Conservation (phyloP, 2,113 vertebrate species). For the Barbus barbus region DNA sequence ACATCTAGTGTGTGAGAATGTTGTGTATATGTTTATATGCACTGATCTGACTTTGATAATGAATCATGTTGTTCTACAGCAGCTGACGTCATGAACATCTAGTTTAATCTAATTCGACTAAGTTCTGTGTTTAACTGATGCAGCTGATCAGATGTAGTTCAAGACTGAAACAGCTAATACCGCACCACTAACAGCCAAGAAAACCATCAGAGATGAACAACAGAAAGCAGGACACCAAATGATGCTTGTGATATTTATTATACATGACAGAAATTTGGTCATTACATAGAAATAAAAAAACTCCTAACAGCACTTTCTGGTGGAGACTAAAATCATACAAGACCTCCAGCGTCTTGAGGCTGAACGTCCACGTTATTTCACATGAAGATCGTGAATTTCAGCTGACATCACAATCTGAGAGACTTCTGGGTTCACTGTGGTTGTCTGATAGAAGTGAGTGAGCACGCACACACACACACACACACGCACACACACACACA, state of each 20-base stretch:
- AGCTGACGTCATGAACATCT: no score
- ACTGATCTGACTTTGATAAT: no score
- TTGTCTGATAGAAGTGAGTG: neutral
- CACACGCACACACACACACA: no score
- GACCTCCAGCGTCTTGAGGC: constrained; percentile 27
- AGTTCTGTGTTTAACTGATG: no score
- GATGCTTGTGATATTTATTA: constrained; percentile 96
- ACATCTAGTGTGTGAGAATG: no score
- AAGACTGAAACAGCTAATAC: no score
- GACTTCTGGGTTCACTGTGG: neutral
- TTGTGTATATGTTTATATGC: no score
- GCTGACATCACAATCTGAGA: neutral
- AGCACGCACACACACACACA: no score
- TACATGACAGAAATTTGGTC: constrained; percentile 84
- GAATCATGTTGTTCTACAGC: no score
- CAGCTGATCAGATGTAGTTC: no score
- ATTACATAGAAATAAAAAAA: constrained; percentile 82
- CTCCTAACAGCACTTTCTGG: constrained; percentile 45
- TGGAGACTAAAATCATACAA: constrained; percentile 30
- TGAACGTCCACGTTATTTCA: neutral
- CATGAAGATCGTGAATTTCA: neutral
- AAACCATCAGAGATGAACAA: neutral
- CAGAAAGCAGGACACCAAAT: constrained; percentile 28
- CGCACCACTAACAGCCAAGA: no score
- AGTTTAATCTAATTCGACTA: no score